Evolutionary conservation across 2,888 invertebrate genomes (phyloP), one percentile per base, ranked within the genome.

Genomic region (Adelphocoris suturalis): DNA sequence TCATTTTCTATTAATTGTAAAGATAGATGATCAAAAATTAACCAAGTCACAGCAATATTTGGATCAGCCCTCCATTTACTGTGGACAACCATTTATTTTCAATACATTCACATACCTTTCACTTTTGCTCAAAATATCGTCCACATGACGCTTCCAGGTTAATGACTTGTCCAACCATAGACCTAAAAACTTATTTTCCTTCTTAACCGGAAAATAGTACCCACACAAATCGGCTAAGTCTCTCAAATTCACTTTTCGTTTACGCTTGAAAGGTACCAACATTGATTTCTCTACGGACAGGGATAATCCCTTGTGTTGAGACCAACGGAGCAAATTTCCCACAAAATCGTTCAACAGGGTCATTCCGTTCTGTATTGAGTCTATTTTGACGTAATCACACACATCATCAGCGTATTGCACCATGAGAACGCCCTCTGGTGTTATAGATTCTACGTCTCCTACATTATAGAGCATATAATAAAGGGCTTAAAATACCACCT

Each of bases 391-490:
- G 19, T 37, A 80, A 0, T 37, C 80, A 14, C 80, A 80, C 12
- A 80, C 48, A 19, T 37, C 80, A 11, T 80, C 80, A 4, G 80
- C 80, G 14, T 47, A 80, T 37, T 80, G 80, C 19, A 80, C 0
- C 12, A 80, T 46, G 46, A 7, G 47, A 14, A 46, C 46, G n/a
- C 12, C 23, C 2, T n/a, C 47, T 1, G 47, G 37, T 0, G 37
- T 13, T 12, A 19, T 80, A 12, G 5, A 19, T 80, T 80, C 80
- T 11, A 80, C 0, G 37, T 80, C 46, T 11, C 19, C 12, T 1
- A 80, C 80, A 14, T 80, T n/a, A 80, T 9, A 80, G 12, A 14
- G 80, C 80, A 13, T 80, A 80, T 37, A 80, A 27, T 80, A 80
- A 48, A 2, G 80, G 48, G 16, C 80, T 80, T 14, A 80, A 37